Conservation (phyloP, 2,888 invertebrate genomes). For the Acrobasis consociella region DNA sequence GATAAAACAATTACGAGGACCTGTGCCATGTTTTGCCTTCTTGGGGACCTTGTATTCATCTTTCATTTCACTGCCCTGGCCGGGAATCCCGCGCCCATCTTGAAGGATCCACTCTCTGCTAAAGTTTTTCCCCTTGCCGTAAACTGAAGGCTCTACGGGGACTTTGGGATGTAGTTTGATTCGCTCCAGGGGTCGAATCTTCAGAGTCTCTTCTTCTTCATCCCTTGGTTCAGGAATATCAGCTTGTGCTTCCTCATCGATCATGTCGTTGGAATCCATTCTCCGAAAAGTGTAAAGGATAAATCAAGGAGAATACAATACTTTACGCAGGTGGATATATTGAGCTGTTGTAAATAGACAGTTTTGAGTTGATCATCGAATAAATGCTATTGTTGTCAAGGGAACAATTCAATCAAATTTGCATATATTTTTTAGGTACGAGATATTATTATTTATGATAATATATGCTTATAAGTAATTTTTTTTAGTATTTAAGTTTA, state of each 20-base stretch:
- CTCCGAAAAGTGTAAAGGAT: slow-evolving; percentile 9
- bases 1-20: slow-evolving; percentile 38
- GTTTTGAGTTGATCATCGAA: neutral
- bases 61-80: slow-evolving; percentile 69
- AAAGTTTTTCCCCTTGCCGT: slow-evolving; percentile 65
- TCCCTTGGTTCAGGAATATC: slow-evolving; percentile 56
- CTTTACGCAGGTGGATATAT: neutral
- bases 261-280: slow-evolving; percentile 39
- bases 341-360: no score
- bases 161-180: slow-evolving; percentile 66
- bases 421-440: no score
- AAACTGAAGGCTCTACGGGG: slow-evolving; percentile 67
- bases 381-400: slow-evolving; percentile 4
- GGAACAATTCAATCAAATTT: no score
- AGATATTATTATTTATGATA: no score
- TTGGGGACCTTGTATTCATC: slow-evolving; percentile 55
- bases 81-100: slow-evolving; percentile 64
- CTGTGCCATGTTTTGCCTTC: slow-evolving; percentile 51
- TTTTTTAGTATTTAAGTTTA: no score
- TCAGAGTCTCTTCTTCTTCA: slow-evolving; percentile 51
- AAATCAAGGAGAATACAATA: neutral
- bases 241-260: slow-evolving; percentile 61
- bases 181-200: slow-evolving; percentile 65
- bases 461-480: no score
- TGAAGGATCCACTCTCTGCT: slow-evolving; percentile 75